These are phyloP conservation scores for Chesias legatella DNA, from an alignment of 2,888 invertebrate species.

Conservation along the genomic window DNA sequence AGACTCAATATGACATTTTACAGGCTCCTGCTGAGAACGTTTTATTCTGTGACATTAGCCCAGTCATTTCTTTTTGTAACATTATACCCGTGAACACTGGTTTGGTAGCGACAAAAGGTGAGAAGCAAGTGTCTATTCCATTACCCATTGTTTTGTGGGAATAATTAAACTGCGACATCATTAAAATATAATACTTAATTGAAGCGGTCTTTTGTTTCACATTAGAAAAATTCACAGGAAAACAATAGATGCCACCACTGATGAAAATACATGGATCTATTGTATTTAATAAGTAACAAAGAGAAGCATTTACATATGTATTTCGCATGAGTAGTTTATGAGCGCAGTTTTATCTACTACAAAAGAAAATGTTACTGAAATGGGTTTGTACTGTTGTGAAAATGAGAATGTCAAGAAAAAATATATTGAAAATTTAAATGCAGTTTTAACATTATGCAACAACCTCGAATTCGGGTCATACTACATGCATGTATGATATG, in stretches of 20 bases:
- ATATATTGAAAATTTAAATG: no score
- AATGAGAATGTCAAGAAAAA: no score
- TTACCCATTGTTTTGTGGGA: constrained; percentile 39
- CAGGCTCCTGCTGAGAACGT: no score
- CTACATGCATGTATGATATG: no score
- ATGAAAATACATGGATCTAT: constrained; percentile 11
- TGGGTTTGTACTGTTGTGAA: no score
- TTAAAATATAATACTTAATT: constrained; percentile 24
- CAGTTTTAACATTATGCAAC: no score
- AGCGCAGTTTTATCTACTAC: background rate
- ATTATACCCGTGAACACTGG: constrained; percentile 19
- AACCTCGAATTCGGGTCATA: no score
- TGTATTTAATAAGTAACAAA: constrained; percentile 11
- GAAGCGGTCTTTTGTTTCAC: constrained; percentile 11
- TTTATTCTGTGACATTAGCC: no score
- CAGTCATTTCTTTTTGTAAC: constrained; percentile 29
- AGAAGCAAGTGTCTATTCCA: constrained; percentile 24
- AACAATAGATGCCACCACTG: constrained; percentile 10
- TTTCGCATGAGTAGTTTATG: constrained; percentile 8
- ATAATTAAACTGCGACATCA: constrained; percentile 26
- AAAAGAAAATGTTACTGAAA: no score
- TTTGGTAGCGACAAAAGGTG: constrained; percentile 22
- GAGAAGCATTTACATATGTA: constrained; percentile 9
- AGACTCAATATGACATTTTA: no score
- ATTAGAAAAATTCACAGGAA: constrained; percentile 12